Evolutionary conservation across 1,140 invertebrate species (phyloP), one percentile per base, ranked within the genome.

Genomic region (Camponotus vicinus): DNA sequence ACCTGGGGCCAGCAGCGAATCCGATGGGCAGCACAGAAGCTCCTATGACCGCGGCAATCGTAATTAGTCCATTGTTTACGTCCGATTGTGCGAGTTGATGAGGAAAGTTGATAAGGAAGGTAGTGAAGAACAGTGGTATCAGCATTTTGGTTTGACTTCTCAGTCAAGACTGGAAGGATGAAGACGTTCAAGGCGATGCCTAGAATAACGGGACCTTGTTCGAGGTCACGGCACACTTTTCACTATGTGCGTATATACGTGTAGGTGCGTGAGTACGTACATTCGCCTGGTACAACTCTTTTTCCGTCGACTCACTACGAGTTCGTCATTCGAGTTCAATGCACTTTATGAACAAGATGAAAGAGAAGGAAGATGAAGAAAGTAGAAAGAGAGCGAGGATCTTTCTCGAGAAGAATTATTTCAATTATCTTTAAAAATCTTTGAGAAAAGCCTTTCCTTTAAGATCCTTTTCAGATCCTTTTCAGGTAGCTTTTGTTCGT

Each of bases 141-240:
- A 94, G 92, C 94, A 95, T 95, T 92, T 93, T 93, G 91, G 90
- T 92, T 93, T 91, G 93, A 93, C 93, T 94, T 92, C 91, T 83
- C 89, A 92, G 93, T 93, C 92, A 92, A 94, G 94, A 94, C 94
- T 95, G 92, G 18, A 13, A 92, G 87, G 91, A 92, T 90, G 91
- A 92, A 89, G 89, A 91, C 83, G 90, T 90, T 87, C 87, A 92
- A 89, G 91, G 89, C 92, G 75, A 92, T 79, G 93, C 90, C 79
- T 89, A 88, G 91, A 89, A 92, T 95, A 95, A 95, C 94, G 94
- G 94, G 91, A 95, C 91, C 90, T 92, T 89, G 88, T 94, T 94
- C 94, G 94, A 94, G 95, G 95, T 92, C 94, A 93, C 91, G 95
- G 80, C 95, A 94, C 63, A 95, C 94, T 95, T 95, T 94, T 93